Conservation (phyloP, 2,113 vertebrate species). For the Bubalus kerabau region DNA sequence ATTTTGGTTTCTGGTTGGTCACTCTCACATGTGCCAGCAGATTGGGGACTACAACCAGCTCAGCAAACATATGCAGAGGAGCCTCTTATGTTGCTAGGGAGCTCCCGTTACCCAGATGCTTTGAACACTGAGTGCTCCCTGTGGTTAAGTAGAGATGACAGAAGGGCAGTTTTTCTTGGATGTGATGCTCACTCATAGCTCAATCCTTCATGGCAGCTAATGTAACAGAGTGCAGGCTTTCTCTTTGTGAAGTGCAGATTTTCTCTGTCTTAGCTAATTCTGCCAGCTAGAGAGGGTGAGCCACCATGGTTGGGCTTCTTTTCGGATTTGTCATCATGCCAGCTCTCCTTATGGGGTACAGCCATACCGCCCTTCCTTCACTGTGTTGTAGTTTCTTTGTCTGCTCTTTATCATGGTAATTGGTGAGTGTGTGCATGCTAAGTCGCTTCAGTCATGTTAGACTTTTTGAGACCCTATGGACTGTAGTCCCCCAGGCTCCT, state of each 20-base stretch:
- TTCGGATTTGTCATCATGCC: background rate
- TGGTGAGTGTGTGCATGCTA: background rate
- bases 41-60: background rate
- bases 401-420: background rate
- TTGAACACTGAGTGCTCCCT: background rate
- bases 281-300: background rate
- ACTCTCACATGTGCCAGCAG: background rate
- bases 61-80: background rate
- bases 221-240: background rate
- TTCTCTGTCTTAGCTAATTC: background rate
- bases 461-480: background rate
- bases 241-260: background rate
- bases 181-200: background rate
- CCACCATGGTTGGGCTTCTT: background rate
- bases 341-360: background rate
- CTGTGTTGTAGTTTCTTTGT: background rate
- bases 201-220: background rate
- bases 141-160: background rate
- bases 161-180: background rate
- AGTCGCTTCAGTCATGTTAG: background rate
- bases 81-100: background rate
- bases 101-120: background rate
- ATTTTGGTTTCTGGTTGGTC: background rate
- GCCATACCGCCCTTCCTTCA: background rate
- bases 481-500: background rate